Base-by-base conservation (phyloP, 92 coral and sea anemone genomes). In the Parazoanthus darwini region DNA sequence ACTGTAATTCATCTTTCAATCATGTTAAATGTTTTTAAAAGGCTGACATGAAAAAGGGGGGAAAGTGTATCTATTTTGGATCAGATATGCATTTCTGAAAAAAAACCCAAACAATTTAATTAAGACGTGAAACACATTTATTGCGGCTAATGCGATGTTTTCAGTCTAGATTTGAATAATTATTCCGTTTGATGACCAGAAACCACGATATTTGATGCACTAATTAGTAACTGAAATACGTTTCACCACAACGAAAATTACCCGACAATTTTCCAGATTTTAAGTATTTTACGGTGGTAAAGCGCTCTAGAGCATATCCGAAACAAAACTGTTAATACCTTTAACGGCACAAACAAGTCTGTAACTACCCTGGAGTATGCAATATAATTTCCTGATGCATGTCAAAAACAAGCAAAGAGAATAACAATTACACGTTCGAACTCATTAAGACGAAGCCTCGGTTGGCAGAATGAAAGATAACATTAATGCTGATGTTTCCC, bases 381-480 rank as follows among this genome's bases (percentile, higher is more conserved):
- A 16, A 58, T 36, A 16, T 54, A 29, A 0, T 56, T 80, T 42
- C n/a, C 14, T 46, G 11, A 8, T 80, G 72, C 25, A 58, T 15
- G 33, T 13, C 29, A 18, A 18, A 48, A 79, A 46, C n/a, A 10
- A 79, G 5, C 67, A 46, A 18, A 25, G 36, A 29, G 20, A 46
- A 44, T 26, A 79, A 79, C 15, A 13, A 10, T 46, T 2, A 48
- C 20, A 26, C 50, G 35, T n/a, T 35, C 5, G 54, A 23, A 42
- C 65, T 33, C 48, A 44, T 46, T 38, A 25, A 43, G 66, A 15
- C 6, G 13, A 13, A 71, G 9, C 9, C 46, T 78, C 66, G 39
- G 78, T 83, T 44, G 87, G 87, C 42, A 26, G 44, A 82, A 84
- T 36, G 68, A 46, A 72, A 81, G 74, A 44, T 29, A 16, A 83